phyloP scores from a whole-genome alignment of 2,113 vertebrate genomes.

The human (Homo sapiens) region DNA sequence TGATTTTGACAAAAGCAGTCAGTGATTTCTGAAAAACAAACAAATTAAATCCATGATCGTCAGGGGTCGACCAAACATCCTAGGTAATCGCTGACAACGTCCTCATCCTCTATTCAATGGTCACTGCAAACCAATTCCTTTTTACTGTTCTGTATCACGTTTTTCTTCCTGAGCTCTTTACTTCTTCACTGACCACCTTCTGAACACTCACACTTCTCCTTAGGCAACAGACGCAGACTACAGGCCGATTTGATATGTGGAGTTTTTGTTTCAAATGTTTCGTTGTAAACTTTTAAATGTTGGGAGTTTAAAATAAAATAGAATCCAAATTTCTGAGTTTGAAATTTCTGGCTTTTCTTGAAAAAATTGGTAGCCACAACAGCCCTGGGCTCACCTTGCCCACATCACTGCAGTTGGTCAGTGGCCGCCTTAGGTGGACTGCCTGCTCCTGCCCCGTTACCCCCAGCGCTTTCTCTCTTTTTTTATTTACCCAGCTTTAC shows the following conservation, averaged over 20 bases:
- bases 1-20: background rate
- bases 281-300: background rate
- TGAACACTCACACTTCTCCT: background rate
- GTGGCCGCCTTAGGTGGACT: no score
- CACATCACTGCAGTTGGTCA: rapidly evolving
- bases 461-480: background rate
- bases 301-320: background rate
- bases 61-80: background rate
- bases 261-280: background rate
- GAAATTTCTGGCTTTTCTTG: background rate
- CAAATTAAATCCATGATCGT: background rate
- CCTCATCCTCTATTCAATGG: background rate
- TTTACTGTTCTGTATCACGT: background rate
- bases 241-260: background rate
- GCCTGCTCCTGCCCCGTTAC: rapidly evolving
- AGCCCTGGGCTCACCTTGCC: background rate
- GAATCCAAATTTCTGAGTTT: background rate
- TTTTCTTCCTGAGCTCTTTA: background rate
- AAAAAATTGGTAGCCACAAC: background rate
- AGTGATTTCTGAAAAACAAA: background rate
- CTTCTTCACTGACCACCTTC: background rate
- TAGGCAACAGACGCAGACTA: background rate
- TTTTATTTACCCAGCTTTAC: background rate
- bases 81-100: background rate
- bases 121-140: background rate